Base-by-base conservation (phyloP, 2,888 invertebrate species). In the Ennomos fuscantarius region DNA sequence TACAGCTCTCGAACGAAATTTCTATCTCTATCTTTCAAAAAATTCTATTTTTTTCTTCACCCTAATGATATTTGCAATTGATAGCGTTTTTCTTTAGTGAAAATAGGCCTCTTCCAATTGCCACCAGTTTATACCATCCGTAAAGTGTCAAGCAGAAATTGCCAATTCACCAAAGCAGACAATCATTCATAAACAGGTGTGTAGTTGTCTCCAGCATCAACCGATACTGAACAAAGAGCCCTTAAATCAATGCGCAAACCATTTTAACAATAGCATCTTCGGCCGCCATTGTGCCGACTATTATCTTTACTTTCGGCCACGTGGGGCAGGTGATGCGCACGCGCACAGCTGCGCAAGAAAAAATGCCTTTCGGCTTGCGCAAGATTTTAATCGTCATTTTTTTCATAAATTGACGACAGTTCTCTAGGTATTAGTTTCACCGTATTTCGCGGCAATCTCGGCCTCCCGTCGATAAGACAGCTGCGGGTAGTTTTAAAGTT, bases 281-380 rank as follows among this genome's bases (percentile, higher is more conserved):
- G 82, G 83, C 67, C 70, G 73, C 78, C 75, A 84, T 90, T 89
- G 86, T 86, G 65, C 68, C 63, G 63, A 68, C 77, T 70, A 84
- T 87, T 88, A 84, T 15, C 11, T 40, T 40, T 40, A 15, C 11
- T 36, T 83, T 50, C 10, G 46, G 40, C 62, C 92, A 90, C 89
- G 91, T 91, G 91, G 85, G 89, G 69, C 91, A 91, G 91, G 90
- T 91, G 91, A 74, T 60, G 44, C 79, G 89, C 91, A 90, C 90
- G 90, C 87, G 90, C 89, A 81, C 91, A 91, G 76, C 91, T 91
- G 91, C 82, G 72, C 66, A 45, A 63, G 78, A 85, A 87, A 66
- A 87, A 83, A 80, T 60, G 57, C 63, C 73, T 74, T 76, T 76
- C 82, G 84, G 86, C 84, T 92, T 92, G 87, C 78, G 86, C 86